Evolutionary conservation across 2,113 vertebrate species (phyloP).

Genomic region (Cebidichthys violaceus): DNA sequence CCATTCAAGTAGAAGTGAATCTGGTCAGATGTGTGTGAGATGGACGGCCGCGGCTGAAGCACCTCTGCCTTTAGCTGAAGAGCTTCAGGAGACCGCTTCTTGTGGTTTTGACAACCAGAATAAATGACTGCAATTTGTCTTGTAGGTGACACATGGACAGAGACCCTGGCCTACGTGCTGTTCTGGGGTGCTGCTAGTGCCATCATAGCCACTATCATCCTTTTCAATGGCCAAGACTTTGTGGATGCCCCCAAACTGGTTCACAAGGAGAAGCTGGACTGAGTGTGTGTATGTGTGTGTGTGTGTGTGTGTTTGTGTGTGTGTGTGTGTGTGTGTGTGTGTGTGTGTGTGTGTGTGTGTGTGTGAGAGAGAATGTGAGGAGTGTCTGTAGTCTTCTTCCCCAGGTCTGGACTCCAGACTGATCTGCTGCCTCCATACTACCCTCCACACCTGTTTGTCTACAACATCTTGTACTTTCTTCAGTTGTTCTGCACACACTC

Average conservation of each 20-base stretch:
- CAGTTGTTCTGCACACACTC: constrained; percentile 17
- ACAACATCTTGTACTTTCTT: neutral
- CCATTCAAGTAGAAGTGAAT: neutral
- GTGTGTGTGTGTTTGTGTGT: constrained; percentile 79
- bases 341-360: constrained; percentile 73
- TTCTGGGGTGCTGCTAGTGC: constrained; percentile 95
- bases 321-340: constrained; percentile 63
- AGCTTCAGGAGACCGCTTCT: neutral
- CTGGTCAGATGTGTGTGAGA: neutral
- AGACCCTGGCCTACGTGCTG: constrained; percentile 93
- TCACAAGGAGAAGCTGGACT: constrained; percentile 99
- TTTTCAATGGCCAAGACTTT: constrained; percentile 96
- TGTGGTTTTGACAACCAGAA: neutral
- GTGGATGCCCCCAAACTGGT: constrained; percentile 96
- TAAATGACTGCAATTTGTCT: constrained; percentile 2
- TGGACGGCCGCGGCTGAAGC: neutral
- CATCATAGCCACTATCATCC: constrained; percentile 92
- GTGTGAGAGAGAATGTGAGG: constrained; percentile 88
- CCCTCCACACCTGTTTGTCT: constrained; percentile 1
- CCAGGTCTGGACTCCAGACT: constrained; percentile 35
- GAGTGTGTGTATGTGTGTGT: constrained; percentile 75
- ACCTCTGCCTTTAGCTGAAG: neutral
- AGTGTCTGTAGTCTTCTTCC: constrained; percentile 75
- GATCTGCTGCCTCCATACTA: constrained; percentile 40
- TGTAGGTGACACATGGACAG: constrained; percentile 95